A percentile compares a stretch with the other conserved stretches of the same genome.
These are phyloP conservation scores for Megaceryle alcyon DNA, from an alignment of 2,797 vertebrate species.

Conservation along the genomic window DNA sequence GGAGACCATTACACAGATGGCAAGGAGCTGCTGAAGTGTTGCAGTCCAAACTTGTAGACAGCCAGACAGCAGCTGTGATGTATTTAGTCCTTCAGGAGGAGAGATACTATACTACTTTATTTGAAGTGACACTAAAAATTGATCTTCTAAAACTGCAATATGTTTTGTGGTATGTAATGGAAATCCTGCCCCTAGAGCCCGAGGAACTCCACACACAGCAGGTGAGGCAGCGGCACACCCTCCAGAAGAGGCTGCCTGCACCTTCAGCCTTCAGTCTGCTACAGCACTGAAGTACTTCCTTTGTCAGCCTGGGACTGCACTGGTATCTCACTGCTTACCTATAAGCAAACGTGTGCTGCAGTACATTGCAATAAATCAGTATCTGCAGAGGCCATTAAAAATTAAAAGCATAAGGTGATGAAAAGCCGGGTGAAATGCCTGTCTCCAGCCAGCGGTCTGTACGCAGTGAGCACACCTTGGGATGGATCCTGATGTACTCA, in stretches of 20 bases:
- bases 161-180: background rate
- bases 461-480: background rate
- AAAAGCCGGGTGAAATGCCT: background rate
- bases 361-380: background rate
- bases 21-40: background rate
- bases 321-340: rapidly evolving
- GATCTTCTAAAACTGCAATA: background rate
- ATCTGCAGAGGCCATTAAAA: background rate
- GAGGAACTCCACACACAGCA: background rate
- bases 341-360: background rate
- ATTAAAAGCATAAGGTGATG: background rate
- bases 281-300: background rate
- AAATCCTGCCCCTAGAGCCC: background rate
- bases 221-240: rapidly evolving
- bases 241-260: background rate
- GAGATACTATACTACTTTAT: background rate
- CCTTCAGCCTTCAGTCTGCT: background rate
- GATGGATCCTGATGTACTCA: background rate
- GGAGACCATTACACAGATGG: background rate
- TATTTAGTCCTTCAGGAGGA: background rate
- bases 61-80: background rate
- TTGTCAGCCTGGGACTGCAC: background rate
- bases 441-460: background rate
- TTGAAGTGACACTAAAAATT: background rate
- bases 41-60: background rate